These are phyloP conservation scores for Chelonoidis abingdonii DNA, from an alignment of 2,113 vertebrate species.

Conservation along the genomic window DNA sequence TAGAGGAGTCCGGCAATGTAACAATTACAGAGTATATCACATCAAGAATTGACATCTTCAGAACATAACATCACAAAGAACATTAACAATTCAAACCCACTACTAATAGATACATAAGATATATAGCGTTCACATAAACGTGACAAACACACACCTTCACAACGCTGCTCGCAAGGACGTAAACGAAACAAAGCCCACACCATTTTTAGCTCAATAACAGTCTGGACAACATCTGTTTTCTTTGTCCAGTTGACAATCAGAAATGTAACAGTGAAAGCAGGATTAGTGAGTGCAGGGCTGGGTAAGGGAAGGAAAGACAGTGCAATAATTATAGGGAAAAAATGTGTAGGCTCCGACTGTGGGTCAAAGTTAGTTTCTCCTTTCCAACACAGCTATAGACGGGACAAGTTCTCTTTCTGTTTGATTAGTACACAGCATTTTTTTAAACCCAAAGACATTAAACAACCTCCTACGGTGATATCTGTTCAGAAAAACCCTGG, in stretches of 20 bases:
- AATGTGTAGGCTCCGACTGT: neutral
- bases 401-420: neutral
- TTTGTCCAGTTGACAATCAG: neutral
- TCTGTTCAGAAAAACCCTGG: neutral
- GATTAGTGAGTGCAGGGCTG: neutral
- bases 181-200: neutral
- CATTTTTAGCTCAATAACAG: neutral
- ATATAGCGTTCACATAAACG: neutral
- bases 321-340: rapidly evolving
- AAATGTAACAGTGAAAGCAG: neutral
- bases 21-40: neutral
- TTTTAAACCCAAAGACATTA: neutral
- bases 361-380: neutral
- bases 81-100: neutral
- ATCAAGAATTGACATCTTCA: neutral
- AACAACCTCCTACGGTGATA: neutral
- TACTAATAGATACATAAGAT: neutral
- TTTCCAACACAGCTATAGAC: neutral
- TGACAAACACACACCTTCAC: neutral
- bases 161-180: neutral
- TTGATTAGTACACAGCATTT: neutral
- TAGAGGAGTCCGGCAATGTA: neutral
- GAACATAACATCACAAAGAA: neutral
- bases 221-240: neutral
- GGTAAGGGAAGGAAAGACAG: neutral